A percentile compares a stretch with the other conserved stretches of the same genome.
Conservation (phyloP, 2,797 vertebrate species). For the Xenops minutus region DNA sequence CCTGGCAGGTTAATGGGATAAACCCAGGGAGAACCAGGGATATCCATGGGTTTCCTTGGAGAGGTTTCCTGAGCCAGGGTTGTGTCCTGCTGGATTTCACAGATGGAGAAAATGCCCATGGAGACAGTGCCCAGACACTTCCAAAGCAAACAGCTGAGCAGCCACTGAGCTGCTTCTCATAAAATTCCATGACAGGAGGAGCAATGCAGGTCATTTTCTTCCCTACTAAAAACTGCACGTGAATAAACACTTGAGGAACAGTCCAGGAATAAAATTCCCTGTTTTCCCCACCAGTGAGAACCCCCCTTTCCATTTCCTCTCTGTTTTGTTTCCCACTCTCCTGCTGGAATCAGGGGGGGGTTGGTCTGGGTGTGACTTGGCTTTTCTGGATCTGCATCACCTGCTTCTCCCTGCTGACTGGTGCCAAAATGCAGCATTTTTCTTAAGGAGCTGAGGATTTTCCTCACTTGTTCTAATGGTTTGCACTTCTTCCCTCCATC, state of each 20-base stretch:
- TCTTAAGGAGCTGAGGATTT: neutral
- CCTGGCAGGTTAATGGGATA: neutral
- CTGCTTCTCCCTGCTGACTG: neutral
- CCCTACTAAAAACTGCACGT: neutral
- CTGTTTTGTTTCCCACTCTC: neutral
- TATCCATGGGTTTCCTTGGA: neutral
- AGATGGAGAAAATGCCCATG: neutral
- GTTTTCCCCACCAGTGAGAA: neutral
- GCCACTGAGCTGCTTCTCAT: neutral
- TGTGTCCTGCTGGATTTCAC: neutral
- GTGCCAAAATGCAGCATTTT: neutral
- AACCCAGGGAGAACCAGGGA: neutral
- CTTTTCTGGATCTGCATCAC: neutral
- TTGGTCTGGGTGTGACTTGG: neutral
- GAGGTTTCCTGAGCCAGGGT: too few species aligned
- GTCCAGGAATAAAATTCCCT: neutral
- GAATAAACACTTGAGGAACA: neutral
- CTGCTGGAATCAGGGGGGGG: neutral
- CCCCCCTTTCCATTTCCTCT: neutral
- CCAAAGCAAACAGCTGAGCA: neutral
- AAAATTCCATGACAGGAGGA: neutral
- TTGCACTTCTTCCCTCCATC: neutral
- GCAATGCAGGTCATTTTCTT: neutral
- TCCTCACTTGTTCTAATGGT: neutral
- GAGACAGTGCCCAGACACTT: neutral